Percentiles rank a stretch among this genome's conserved stretches.
These are phyloP conservation scores for Osmerus eperlanus DNA, from an alignment of 2,113 vertebrate genomes.

Conservation along the genomic window DNA sequence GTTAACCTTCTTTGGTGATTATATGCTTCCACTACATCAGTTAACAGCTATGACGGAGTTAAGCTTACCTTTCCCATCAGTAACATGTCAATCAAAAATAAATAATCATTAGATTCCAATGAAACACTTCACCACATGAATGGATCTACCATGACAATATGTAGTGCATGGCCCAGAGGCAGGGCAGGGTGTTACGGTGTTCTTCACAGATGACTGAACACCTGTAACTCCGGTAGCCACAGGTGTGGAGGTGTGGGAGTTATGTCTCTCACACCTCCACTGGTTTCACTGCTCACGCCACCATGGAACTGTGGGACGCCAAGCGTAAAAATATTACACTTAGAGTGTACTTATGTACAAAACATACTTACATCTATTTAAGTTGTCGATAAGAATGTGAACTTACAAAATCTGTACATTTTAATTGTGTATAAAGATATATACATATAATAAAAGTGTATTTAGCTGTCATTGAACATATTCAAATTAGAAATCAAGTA, in stretches of 20 bases:
- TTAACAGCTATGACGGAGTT: slow-evolving; percentile 62
- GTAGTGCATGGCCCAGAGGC: slow-evolving; percentile 48
- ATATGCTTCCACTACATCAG: slow-evolving; percentile 44
- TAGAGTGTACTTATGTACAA: background rate
- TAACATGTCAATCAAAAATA: slow-evolving; percentile 57
- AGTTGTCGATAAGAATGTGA: no score
- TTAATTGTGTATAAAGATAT: no score
- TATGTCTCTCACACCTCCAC: no score
- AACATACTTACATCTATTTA: background rate
- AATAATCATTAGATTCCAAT: slow-evolving; percentile 75
- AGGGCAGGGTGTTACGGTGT: slow-evolving; percentile 34
- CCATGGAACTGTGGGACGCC: no score
- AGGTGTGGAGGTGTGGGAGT: slow-evolving; percentile 54
- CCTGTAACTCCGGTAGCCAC: slow-evolving; percentile 54
- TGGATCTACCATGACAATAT: slow-evolving; percentile 68
- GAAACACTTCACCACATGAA: slow-evolving; percentile 57
- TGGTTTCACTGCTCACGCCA: no score
- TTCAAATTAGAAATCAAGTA: no score
- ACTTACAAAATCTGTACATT: no score
- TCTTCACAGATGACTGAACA: slow-evolving; percentile 53
- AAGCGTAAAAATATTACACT: no score
- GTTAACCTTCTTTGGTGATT: slow-evolving; percentile 30
- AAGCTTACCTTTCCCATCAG: slow-evolving; percentile 57
- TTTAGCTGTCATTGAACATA: no score
- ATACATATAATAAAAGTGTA: slow-evolving; percentile 42